A percentile compares a stretch with the other conserved stretches of the same genome.
phyloP scores from a whole-genome alignment of 2,797 vertebrate species.

The Phrynocephalus forsythii region DNA sequence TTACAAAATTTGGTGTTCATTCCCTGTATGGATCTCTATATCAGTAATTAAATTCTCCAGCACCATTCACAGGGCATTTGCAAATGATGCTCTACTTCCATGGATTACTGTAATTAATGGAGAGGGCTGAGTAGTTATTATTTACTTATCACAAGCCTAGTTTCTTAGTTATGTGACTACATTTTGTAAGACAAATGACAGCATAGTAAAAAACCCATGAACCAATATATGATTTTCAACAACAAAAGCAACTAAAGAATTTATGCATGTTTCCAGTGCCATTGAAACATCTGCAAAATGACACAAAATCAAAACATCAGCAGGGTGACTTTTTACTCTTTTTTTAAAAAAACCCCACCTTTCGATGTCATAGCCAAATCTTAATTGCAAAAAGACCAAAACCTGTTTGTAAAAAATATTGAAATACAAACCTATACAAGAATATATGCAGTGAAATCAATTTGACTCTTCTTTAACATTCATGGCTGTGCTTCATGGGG shows the following conservation, averaged over 20 bases:
- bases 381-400: not conserved
- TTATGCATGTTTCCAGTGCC: not conserved
- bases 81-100: not conserved
- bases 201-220: not conserved
- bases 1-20: not conserved
- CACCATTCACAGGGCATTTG: not conserved
- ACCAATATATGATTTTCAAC: slow-evolving; percentile 1
- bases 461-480: no score
- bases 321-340: not conserved
- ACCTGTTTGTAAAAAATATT: not conserved
- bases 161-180: not conserved
- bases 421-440: no score
- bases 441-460: no score
- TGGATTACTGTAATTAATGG: slow-evolving; percentile 6
- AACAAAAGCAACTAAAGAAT: not conserved
- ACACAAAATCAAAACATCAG: slow-evolving; percentile 11
- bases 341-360: not conserved
- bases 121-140: not conserved
- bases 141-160: slow-evolving; percentile 1
- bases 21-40: not conserved
- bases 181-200: slow-evolving; percentile 13
- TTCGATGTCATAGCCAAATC: rapidly evolving
- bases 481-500: no score
- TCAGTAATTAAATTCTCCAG: no score
- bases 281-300: not conserved